Base-by-base conservation (phyloP, 2,113 vertebrate genomes). In the Sisor rabdophorus region DNA sequence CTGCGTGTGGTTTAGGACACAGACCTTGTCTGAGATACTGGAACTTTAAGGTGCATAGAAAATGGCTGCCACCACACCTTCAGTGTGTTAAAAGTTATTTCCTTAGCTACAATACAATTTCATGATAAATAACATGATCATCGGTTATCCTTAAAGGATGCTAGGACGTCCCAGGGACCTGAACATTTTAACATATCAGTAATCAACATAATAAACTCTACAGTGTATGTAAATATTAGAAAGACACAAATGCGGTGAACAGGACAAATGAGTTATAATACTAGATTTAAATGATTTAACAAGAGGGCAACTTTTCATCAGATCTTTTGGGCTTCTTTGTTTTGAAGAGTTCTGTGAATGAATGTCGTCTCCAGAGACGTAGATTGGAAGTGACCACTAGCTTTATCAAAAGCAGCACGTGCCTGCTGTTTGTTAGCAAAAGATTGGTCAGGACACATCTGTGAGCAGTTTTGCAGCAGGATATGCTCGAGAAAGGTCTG, bases 361-460 rank as follows among this genome's bases (percentile, higher is more conserved):
- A 75, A 82, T 82, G 71, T 83, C 81, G 82, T 82, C 84, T 79
- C 80, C 83, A 30, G 50, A 89, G 88, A 90, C 83, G 69, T 83
- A 90, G 88, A 91, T 92, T 90, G 87, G 82, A 91, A 89, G 87
- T 91, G 91, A 92, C 87, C 89, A 53, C 86, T 79, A 80, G 85
- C 87, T 88, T 88, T 88, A 87, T 88, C 87, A 87, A 85, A 89
- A 88, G 86, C 87, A 84, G 89, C 86, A 88, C 82, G 86, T 86
- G 88, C 85, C 90, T 88, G 85, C 79, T 87, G 89, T 90, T 89
- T 88, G 87, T 87, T 85, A 86, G 88, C 75, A 84, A 87, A 89
- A 89, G 85, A 87, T 87, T 83, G 87, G 63, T 88, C 82, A 82
- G 87, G 85, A 89, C 88, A 90, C 92, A 93, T 93, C 92, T 93